phyloP scores from a whole-genome alignment of 2,113 vertebrate species.

The Rhinopomastus cyanomelas region DNA sequence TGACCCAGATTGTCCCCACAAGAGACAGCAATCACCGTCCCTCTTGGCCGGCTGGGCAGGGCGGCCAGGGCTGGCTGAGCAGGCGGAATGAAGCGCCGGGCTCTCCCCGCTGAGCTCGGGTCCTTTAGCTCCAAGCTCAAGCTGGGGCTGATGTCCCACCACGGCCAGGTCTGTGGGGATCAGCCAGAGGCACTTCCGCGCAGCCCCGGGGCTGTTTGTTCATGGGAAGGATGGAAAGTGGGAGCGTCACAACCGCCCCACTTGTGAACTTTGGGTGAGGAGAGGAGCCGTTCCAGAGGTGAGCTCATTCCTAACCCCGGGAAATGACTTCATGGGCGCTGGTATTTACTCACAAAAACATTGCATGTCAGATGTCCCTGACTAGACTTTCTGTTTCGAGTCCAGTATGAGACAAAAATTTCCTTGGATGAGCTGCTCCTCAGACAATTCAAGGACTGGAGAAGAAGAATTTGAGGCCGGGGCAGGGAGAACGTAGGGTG shows the following conservation, averaged over 20 bases:
- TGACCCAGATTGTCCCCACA: neutral
- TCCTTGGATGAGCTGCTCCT: constrained; percentile 73
- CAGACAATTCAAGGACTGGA: constrained; percentile 47
- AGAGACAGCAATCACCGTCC: neutral
- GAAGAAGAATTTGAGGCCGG: neutral
- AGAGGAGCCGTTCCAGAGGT: constrained; percentile 44
- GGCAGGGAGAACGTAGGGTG: too few relatives aligned
- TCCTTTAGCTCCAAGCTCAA: neutral
- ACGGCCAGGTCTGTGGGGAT: rapidly evolving
- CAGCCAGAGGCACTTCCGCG: neutral
- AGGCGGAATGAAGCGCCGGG: neutral
- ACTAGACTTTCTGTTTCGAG: constrained; percentile 74
- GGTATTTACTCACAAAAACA: constrained; percentile 77
- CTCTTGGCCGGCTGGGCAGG: neutral
- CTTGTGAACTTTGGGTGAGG: constrained; percentile 54
- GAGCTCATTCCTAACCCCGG: constrained; percentile 67
- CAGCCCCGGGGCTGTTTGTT: neutral
- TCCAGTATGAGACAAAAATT: constrained; percentile 78
- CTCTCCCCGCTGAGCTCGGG: neutral
- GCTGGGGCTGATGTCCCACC: neutral
- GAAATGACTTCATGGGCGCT: constrained; percentile 75
- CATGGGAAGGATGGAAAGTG: neutral
- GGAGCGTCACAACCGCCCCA: neutral
- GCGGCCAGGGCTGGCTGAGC: neutral
- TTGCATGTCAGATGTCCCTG: constrained; percentile 67